phyloP scores from a whole-genome alignment of 1,140 invertebrate species.

The Drosophila asahinai region DNA sequence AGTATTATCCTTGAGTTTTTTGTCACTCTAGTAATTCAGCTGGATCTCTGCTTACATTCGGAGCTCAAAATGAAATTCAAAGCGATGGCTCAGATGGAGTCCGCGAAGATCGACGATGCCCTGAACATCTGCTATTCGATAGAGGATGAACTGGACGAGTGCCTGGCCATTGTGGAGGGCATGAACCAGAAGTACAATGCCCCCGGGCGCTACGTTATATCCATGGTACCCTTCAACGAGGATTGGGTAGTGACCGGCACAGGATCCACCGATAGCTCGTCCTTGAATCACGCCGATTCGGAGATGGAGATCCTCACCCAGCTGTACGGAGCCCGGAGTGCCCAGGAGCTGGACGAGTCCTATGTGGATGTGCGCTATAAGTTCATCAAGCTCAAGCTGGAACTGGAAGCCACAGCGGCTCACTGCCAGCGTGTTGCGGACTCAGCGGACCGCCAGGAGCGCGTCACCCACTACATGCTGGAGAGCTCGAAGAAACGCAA shows the following conservation, averaged over 20 bases:
- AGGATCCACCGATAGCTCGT: constrained; percentile 2
- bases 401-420: constrained; percentile 27
- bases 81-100: constrained; percentile 25
- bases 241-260: neutral
- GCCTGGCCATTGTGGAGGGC: constrained; percentile 39
- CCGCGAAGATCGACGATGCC: constrained; percentile 50
- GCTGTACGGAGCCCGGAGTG: constrained; percentile 15
- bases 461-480: constrained; percentile 34
- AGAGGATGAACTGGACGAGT: constrained; percentile 32
- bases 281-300: neutral
- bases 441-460: constrained; percentile 33
- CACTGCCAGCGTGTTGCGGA: constrained; percentile 41
- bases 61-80: neutral
- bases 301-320: constrained; percentile 4
- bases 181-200: constrained; percentile 52
- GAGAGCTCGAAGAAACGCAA: constrained; percentile 6
- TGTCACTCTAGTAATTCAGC: neutral
- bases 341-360: constrained; percentile 46
- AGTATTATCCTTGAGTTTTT: neutral
- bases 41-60: neutral
- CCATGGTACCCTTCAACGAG: neutral
- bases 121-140: constrained; percentile 39
- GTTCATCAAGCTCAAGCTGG: constrained; percentile 56
- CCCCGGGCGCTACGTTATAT: constrained; percentile 31
- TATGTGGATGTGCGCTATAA: constrained; percentile 56